Evolutionary conservation across 2,888 invertebrate genomes (phyloP).

Genomic region (Anticlea derivata): DNA sequence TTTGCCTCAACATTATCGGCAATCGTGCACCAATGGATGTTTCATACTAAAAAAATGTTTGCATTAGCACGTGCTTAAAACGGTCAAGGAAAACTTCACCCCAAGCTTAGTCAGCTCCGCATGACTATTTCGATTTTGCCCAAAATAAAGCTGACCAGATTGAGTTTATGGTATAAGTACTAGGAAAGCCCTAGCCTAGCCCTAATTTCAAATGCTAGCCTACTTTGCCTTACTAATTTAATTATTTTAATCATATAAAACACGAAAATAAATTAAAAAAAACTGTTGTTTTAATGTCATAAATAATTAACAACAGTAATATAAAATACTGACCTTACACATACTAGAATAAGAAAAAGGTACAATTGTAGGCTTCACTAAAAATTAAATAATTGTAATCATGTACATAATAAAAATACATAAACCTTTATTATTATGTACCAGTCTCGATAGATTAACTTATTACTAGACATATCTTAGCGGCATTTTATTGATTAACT

Average conservation of each 20-base stretch:
- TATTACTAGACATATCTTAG: slow-evolving; percentile 1
- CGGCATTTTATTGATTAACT: not conserved
- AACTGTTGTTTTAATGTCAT: not conserved
- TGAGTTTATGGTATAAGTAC: no score
- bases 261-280: not conserved
- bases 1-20: no score
- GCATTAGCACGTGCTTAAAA: no score
- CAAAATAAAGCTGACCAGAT: no score
- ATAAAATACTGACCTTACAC: slow-evolving; percentile 23
- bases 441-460: slow-evolving; percentile 16
- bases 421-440: slow-evolving; percentile 7
- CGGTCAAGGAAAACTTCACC: no score
- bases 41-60: no score
- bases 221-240: not conserved
- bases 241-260: not conserved
- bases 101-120: no score
- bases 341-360: slow-evolving; percentile 5
- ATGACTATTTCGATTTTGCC: no score
- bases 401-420: slow-evolving; percentile 5
- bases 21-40: no score
- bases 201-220: no score
- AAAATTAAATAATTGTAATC: not conserved
- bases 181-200: no score
- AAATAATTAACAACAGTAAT: slow-evolving; percentile 15
- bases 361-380: slow-evolving; percentile 1